A percentile compares a stretch with the other conserved stretches of the same genome.
Conservation (phyloP, 2,888 invertebrate species). For the Dioctria rufipes region DNA sequence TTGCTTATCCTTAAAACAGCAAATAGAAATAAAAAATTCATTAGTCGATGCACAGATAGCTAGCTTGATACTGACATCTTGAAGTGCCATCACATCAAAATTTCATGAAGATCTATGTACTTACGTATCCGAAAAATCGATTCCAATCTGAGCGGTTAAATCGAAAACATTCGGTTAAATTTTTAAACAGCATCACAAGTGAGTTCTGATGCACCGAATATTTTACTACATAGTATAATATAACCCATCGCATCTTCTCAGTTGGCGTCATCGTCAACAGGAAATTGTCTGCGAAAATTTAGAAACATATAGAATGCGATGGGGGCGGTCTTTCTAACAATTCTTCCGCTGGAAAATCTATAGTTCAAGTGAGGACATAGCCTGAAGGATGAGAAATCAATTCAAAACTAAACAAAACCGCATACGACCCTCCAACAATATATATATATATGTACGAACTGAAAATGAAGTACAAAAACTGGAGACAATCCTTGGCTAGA, state of each 20-base stretch:
- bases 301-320: neutral
- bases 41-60: neutral
- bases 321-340: conserved; percentile 10
- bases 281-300: conserved; percentile 32
- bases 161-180: conserved; percentile 46
- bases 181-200: conserved; percentile 41
- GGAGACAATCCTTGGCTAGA: conserved; percentile 25
- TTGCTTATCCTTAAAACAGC: too few species aligned
- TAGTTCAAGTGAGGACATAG: conserved; percentile 41
- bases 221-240: conserved; percentile 17
- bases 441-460: conserved; percentile 6
- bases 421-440: conserved; percentile 40
- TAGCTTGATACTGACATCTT: neutral
- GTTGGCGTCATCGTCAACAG: conserved; percentile 42
- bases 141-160: conserved; percentile 44
- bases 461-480: conserved; percentile 43
- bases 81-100: conserved; percentile 24
- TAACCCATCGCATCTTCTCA: neutral
- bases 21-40: neutral
- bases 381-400: conserved; percentile 57
- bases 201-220: conserved; percentile 12
- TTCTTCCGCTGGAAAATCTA: conserved; percentile 5
- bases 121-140: conserved; percentile 48
- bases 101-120: conserved; percentile 31
- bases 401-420: conserved; percentile 55